A percentile compares a stretch with the other conserved stretches of the same genome.
phyloP scores from a whole-genome alignment of 2,888 invertebrate species.

The Caprella mutica region DNA sequence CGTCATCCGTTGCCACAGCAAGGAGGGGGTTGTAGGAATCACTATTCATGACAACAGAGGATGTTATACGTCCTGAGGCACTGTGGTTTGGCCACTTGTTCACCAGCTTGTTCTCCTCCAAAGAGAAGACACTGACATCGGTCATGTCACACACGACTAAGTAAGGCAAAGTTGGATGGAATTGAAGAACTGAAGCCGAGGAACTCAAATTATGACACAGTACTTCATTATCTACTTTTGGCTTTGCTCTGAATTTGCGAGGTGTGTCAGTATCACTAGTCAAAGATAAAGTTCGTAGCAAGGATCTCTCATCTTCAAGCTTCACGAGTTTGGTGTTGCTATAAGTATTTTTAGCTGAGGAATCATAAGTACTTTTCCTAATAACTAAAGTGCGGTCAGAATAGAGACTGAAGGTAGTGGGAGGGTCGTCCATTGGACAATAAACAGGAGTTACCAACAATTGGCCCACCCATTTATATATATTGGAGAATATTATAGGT shows the following conservation, averaged over 20 bases:
- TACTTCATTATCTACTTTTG: conserved; percentile 28
- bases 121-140: too few relatives aligned
- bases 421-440: background rate
- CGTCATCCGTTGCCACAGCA: conserved; percentile 65
- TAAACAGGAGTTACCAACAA: background rate
- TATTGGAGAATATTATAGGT: too few relatives aligned
- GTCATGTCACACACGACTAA: conserved; percentile 76
- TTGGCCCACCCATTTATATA: background rate
- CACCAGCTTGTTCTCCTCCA: conserved; percentile 28
- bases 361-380: too few relatives aligned
- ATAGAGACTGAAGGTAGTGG: background rate
- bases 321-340: too few relatives aligned
- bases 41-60: conserved; percentile 68
- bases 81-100: conserved; percentile 35
- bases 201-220: conserved; percentile 22
- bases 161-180: conserved; percentile 84
- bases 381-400: too few relatives aligned
- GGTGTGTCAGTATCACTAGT: too few relatives aligned
- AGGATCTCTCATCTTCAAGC: too few relatives aligned
- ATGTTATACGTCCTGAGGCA: conserved; percentile 54
- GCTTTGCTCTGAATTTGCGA: too few relatives aligned
- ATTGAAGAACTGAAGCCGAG: conserved; percentile 63
- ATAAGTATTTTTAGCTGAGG: too few relatives aligned
- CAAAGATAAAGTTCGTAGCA: too few relatives aligned
- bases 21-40: conserved; percentile 67